A percentile compares a stretch with the other conserved stretches of the same genome.
phyloP scores from a whole-genome alignment of 1,140 invertebrate species.

The Phortica variegata region DNA sequence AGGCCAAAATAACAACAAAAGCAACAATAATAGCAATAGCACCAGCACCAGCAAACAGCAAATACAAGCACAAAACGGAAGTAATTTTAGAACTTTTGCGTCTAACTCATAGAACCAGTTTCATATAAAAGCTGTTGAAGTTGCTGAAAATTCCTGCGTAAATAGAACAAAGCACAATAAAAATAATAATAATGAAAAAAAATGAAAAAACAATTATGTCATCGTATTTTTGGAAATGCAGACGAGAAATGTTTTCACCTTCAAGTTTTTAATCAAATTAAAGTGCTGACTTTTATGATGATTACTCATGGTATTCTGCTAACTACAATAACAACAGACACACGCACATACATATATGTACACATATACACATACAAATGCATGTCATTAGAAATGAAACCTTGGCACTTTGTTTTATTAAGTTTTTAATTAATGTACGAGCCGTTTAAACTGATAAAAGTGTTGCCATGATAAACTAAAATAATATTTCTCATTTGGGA shows the following conservation, averaged over 20 bases:
- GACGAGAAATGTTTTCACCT: too few relatives aligned
- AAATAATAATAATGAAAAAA: too few relatives aligned
- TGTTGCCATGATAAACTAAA: constrained; percentile 54
- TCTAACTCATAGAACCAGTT: too few relatives aligned
- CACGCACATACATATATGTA: neutral
- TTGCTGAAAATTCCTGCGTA: too few relatives aligned
- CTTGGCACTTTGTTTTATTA: constrained; percentile 37
- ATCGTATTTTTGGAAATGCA: too few relatives aligned
- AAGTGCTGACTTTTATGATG: too few relatives aligned
- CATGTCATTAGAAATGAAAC: constrained; percentile 6
- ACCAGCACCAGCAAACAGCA: neutral
- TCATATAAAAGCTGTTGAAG: too few relatives aligned
- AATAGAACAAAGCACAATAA: too few relatives aligned
- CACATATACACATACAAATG: constrained; percentile 19
- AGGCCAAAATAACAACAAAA: neutral
- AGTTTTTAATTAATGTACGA: constrained; percentile 55
- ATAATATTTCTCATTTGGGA: constrained; percentile 53
- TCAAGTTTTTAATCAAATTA: too few relatives aligned
- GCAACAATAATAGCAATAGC: too few relatives aligned
- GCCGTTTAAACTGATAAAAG: constrained; percentile 54
- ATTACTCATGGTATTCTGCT: too few relatives aligned
- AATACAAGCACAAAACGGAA: constrained; percentile 7
- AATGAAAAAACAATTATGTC: too few relatives aligned
- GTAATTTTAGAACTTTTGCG: constrained; percentile 1
- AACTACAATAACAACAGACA: constrained; percentile 1